Base-by-base conservation (phyloP, 1,140 invertebrate genomes). In the Trigoniulus corallinus region DNA sequence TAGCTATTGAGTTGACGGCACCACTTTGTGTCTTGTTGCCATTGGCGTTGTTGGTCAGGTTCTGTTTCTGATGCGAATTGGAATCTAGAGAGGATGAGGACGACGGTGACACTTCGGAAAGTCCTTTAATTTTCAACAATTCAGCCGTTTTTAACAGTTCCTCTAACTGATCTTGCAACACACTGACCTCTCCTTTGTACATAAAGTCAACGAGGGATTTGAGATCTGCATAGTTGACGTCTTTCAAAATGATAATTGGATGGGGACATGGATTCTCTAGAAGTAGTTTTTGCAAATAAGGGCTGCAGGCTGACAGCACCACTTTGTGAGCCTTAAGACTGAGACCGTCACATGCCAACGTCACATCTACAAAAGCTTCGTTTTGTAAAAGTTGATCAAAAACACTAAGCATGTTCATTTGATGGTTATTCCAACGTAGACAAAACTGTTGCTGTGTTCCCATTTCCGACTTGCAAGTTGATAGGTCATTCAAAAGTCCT, bases 251-350 rank as follows among this genome's bases (percentile, higher is more conserved):
- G 61, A 92, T 87, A 45, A 91, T 84, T 10, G 88, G 87, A 64
- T 91, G 87, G 62, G 91, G 88, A 72, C 85, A 91, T n/a, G 86
- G 85, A 57, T 85, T 88, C 57, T 89, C 85, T 48, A 80, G 78
- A 62, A 92, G 88, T 62, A 92, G 82, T 59, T 79, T 74, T 58
- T 86, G 78, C 64, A 92, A 91, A 61, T 88, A 88, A 1, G 86
- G 84, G 59, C 75, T 77, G 63, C 73, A 75, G 23, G 74, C 73
- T 47, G 72, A 74, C 26, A 78, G 66, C 40, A 79, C 75, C 34
- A 74, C 64, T 58, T 74, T 69, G 54, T 76, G 74, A 53, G 75
- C 74, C 61, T 72, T 67, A 18, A 77, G 61, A 47, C 70, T 72
- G 53, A 74, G 71, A 48, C 73, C 73, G 52, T 73, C 71, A 59